Conservation (phyloP, 2,113 vertebrate species). For the Lamprotornis superbus region DNA sequence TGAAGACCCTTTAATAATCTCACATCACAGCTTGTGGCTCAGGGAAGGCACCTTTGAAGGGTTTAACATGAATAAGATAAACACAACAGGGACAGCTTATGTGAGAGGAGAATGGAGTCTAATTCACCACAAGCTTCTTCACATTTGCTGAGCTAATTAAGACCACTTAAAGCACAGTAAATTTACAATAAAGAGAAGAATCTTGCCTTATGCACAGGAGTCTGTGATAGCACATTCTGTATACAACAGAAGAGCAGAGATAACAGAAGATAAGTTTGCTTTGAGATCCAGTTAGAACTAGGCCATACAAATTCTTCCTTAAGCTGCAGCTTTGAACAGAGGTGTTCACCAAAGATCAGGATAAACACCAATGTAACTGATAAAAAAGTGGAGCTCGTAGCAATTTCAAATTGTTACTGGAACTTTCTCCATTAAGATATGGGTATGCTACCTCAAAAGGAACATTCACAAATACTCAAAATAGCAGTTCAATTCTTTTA, state of each 20-base stretch:
- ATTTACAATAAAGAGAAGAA: not conserved
- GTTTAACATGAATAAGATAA: conserved; percentile 17
- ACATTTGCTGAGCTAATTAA: not conserved
- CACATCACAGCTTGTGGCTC: conserved; percentile 30
- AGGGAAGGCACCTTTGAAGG: not conserved
- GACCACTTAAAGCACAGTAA: not conserved
- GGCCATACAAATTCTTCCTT: not conserved
- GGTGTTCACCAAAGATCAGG: not conserved
- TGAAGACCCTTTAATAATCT: conserved; percentile 29
- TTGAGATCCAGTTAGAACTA: not conserved
- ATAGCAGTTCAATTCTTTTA: not conserved
- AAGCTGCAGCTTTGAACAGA: not conserved
- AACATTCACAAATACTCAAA: not conserved
- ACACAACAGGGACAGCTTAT: not conserved
- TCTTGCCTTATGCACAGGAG: not conserved
- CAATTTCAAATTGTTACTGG: not conserved
- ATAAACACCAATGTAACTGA: not conserved
- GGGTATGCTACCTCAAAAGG: fast-evolving
- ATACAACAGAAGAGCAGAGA: not conserved
- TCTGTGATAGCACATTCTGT: not conserved
- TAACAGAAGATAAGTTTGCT: not conserved
- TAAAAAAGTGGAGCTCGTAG: not conserved
- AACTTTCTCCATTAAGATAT: not conserved
- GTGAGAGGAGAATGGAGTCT: not conserved
- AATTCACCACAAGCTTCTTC: not conserved